Evolutionary conservation across 2,113 vertebrate genomes (phyloP).

Genomic region (Halcyon senegalensis): DNA sequence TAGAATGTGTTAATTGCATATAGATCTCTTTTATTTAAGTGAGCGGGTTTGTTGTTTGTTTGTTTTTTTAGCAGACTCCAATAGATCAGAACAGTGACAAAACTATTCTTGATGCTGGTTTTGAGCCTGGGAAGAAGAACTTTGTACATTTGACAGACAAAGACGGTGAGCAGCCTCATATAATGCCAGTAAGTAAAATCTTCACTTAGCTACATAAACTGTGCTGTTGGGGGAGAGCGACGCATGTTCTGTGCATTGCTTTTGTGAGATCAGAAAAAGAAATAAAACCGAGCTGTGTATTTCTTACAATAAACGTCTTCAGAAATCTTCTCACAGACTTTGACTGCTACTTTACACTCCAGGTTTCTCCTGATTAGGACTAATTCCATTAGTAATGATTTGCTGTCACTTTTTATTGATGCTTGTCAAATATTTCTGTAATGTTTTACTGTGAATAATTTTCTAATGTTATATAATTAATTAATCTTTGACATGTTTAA

Average conservation of each 20-base stretch:
- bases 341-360: background rate
- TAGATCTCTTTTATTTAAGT: background rate
- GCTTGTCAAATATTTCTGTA: background rate
- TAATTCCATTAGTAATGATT: background rate
- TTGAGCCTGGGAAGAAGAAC: conserved; percentile 95
- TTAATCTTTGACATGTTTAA: background rate
- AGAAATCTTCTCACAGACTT: background rate
- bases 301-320: background rate
- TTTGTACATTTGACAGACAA: conserved; percentile 94
- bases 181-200: conserved; percentile 81
- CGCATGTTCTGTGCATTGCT: background rate
- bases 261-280: background rate
- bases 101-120: conserved; percentile 90
- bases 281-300: background rate
- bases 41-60: background rate
- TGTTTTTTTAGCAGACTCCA: conserved; percentile 72
- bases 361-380: background rate
- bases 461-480: background rate
- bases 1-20: background rate
- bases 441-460: background rate
- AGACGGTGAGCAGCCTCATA: conserved; percentile 94
- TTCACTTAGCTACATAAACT: background rate
- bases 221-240: background rate
- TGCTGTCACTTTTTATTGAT: background rate
- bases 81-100: conserved; percentile 90